Base-by-base conservation (phyloP, 1,140 invertebrate species). In the Ladona fulva region DNA sequence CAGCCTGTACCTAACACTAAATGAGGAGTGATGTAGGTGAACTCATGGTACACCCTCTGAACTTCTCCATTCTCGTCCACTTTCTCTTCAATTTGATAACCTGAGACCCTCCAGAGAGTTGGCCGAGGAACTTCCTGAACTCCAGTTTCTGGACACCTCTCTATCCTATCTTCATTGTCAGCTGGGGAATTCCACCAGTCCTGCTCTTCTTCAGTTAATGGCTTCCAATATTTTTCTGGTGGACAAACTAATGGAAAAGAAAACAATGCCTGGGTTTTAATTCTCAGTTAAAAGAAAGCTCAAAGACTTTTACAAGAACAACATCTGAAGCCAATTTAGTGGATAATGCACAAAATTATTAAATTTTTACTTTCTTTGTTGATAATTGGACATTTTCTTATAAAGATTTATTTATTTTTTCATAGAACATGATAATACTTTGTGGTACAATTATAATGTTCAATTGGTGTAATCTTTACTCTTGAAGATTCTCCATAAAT, bases 1-100 rank as follows among this genome's bases (percentile, higher is more conserved):
- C 89, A 90, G 11, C 95, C 95, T 12, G 90, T 93, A 0, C 94
- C 94, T 25, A 96, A 84, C 22, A 96, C 90, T 25, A 95, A 90
- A 81, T 87, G 81, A 24, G 83, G 84, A 12, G 87, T 85, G 19
- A 85, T 78, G 78, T 86, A 89, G 76, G 82, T 84, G 80, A 89
- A 89, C 14, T 78, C 76, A 24, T 42, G 11, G 52, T 76, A 75
- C 74, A 10, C 76, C 78, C 42, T 11, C 78, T 79, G 37, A 66
- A 66, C 12, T 66, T 22, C n/a, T 66, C 52, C 52, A 66, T 12
- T 22, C 52, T 66, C 52, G 14, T 66, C 52, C n/a, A 66, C n/a
- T 66, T 66, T 66, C 52, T 66, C 52, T 66, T 66, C 52, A 19
- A 66, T 66, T 77, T 89, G 86, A 75, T 84, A 86, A 1, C 88